A percentile compares a stretch with the other conserved stretches of the same genome.
phyloP scores from a whole-genome alignment of 2,888 invertebrate genomes.

The Platerodrilus igneus region DNA sequence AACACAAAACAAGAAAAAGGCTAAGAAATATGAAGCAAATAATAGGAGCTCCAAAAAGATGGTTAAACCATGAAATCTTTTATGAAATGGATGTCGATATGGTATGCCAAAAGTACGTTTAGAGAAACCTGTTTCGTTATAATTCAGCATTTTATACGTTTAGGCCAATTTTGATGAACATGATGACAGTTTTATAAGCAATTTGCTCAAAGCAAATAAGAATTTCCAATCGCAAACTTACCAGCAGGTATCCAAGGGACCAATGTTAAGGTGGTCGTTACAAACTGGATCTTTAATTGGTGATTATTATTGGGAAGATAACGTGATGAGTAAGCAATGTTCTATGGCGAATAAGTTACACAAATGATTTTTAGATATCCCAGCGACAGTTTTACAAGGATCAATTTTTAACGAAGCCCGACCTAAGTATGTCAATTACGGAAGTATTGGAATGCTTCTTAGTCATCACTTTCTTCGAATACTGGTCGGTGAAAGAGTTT shows the following conservation, averaged over 20 bases:
- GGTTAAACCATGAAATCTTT: slow-evolving; percentile 13
- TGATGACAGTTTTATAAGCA: too few species aligned
- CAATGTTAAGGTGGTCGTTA: slow-evolving; percentile 15
- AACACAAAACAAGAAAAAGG: slow-evolving; percentile 4
- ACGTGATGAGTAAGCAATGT: slow-evolving; percentile 13
- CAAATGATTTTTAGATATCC: too few species aligned
- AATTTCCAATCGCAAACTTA: too few species aligned
- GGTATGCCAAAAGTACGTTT: too few species aligned
- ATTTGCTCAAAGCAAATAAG: too few species aligned
- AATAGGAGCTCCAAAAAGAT: slow-evolving; percentile 13
- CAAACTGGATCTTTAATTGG: slow-evolving; percentile 13
- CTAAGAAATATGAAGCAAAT: slow-evolving; percentile 9
- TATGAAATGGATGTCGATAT: slow-evolving; percentile 16
- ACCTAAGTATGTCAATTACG: slow-evolving; percentile 83
- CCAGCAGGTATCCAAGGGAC: too few species aligned
- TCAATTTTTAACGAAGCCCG: slow-evolving; percentile 78
- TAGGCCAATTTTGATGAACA: too few species aligned
- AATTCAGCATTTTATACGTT: too few species aligned
- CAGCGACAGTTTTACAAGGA: slow-evolving; percentile 83
- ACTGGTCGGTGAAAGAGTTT: slow-evolving; percentile 49
- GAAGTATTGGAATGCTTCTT: slow-evolving; percentile 79
- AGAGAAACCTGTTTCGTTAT: too few species aligned
- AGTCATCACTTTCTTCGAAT: slow-evolving; percentile 86
- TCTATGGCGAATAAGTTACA: too few species aligned
- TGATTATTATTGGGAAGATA: slow-evolving; percentile 14